Evolutionary conservation across 1,140 invertebrate species (phyloP).

Genomic region (Drosophila tsacasi): DNA sequence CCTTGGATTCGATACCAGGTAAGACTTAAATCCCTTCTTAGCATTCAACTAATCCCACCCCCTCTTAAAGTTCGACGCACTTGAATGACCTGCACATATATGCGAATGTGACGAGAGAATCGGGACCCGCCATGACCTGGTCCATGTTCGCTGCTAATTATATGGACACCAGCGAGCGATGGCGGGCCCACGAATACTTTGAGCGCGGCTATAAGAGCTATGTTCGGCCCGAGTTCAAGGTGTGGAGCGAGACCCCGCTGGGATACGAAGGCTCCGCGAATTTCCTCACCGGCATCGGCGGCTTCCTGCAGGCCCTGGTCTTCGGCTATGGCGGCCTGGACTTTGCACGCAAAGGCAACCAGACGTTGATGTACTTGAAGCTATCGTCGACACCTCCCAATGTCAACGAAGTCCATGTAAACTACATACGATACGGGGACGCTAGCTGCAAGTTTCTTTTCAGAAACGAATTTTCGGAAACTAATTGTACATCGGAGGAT

Average conservation of each 20-base stretch:
- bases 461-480: not conserved
- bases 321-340: slow-evolving; percentile 87
- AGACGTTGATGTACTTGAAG: slow-evolving; percentile 8
- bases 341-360: slow-evolving; percentile 81
- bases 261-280: slow-evolving; percentile 86
- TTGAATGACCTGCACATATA: slow-evolving; percentile 86
- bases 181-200: slow-evolving; percentile 85
- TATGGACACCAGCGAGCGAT: slow-evolving; percentile 78
- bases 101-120: slow-evolving; percentile 85
- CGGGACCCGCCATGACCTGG: slow-evolving; percentile 87
- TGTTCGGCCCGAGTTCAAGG: slow-evolving; percentile 86
- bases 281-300: slow-evolving; percentile 87
- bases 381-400: slow-evolving; percentile 30
- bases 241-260: slow-evolving; percentile 86
- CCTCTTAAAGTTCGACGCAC: slow-evolving; percentile 63
- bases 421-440: slow-evolving; percentile 39
- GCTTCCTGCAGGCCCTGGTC: slow-evolving; percentile 86
- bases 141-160: slow-evolving; percentile 87
- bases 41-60: not conserved
- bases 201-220: slow-evolving; percentile 86
- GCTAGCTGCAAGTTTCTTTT: slow-evolving; percentile 46
- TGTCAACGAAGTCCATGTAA: slow-evolving; percentile 47
- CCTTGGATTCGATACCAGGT: slow-evolving; percentile 86
- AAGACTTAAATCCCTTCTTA: not conserved
- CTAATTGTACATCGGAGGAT: slow-evolving; percentile 16